Percentiles rank a stretch among this genome's conserved stretches.
Conservation (phyloP, 2,113 vertebrate genomes). For the Etheostoma cragini region DNA sequence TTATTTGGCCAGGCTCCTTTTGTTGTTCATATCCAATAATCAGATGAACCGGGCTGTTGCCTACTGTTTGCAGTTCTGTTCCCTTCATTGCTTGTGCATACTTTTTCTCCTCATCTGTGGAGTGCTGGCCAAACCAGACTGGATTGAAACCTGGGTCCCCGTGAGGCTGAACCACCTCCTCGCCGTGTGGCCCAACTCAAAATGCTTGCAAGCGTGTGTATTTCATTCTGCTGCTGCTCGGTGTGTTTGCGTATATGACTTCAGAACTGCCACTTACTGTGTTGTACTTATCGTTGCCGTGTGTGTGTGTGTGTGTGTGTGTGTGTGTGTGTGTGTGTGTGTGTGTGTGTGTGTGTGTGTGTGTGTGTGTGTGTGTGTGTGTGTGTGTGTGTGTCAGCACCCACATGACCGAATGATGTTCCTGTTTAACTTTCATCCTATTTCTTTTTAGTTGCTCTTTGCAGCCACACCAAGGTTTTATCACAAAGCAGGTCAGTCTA, state of each 20-base stretch:
- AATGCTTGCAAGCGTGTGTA: constrained; percentile 52
- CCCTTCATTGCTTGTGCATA: constrained; percentile 34
- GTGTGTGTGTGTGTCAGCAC: constrained; percentile 10
- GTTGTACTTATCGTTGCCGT: constrained; percentile 77
- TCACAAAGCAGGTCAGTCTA: constrained; percentile 62
- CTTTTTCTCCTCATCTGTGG: constrained; percentile 48
- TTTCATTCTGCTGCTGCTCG: constrained; percentile 69
- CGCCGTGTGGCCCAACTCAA: constrained; percentile 57
- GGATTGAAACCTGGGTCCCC: constrained; percentile 34
- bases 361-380: no score
- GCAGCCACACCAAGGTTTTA: constrained; percentile 59
- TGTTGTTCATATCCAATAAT: constrained; percentile 47
- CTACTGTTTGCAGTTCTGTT: constrained; percentile 37
- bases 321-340: constrained; percentile 16
- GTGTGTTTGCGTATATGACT: constrained; percentile 66
- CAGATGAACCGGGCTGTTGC: constrained; percentile 31
- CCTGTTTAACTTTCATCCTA: constrained; percentile 40
- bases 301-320: constrained; percentile 18
- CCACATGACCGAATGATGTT: constrained; percentile 42
- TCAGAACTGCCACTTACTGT: constrained; percentile 78
- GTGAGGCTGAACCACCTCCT: constrained; percentile 65
- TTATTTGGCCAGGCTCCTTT: constrained; percentile 43
- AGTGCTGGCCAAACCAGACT: constrained; percentile 52
- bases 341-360: no score
- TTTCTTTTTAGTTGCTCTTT: constrained; percentile 46